These are phyloP conservation scores for Perodicticus potto DNA, from an alignment of 2,797 vertebrate genomes.

Conservation along the genomic window DNA sequence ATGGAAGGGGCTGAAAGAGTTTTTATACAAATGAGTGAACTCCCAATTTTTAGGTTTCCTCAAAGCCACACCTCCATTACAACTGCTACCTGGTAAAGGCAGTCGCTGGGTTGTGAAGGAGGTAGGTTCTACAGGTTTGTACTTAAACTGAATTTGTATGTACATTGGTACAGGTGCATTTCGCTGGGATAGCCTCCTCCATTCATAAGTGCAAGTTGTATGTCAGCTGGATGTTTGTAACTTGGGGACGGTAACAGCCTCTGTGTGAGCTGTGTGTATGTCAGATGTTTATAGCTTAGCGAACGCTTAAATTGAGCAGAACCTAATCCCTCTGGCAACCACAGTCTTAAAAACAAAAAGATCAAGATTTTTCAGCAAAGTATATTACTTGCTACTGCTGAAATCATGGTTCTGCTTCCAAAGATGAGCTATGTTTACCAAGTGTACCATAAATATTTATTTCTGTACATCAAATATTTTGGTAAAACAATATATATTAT, in stretches of 20 bases:
- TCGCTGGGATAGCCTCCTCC: no score
- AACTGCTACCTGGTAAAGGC: not conserved
- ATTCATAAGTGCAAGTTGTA: no score
- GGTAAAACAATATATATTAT: not conserved
- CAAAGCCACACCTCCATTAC: not conserved
- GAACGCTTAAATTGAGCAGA: not conserved
- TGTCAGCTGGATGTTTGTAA: no score
- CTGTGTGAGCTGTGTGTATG: no score
- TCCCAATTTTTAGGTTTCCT: not conserved
- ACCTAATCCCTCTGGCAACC: not conserved
- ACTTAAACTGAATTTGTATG: no score
- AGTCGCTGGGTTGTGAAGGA: no score
- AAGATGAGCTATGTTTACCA: not conserved
- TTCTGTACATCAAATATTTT: not conserved
- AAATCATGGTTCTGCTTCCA: not conserved
- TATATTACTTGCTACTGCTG: not conserved
- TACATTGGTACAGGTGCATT: no score
- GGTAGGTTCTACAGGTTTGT: no score
- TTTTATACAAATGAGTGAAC: not conserved
- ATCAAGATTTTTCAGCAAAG: not conserved
- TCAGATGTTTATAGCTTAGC: no score
- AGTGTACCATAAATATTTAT: not conserved
- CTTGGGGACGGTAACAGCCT: no score
- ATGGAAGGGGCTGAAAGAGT: not conserved
- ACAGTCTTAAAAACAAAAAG: not conserved